Conservation (phyloP, 2,888 invertebrate genomes). For the Ennomos erosarius region DNA sequence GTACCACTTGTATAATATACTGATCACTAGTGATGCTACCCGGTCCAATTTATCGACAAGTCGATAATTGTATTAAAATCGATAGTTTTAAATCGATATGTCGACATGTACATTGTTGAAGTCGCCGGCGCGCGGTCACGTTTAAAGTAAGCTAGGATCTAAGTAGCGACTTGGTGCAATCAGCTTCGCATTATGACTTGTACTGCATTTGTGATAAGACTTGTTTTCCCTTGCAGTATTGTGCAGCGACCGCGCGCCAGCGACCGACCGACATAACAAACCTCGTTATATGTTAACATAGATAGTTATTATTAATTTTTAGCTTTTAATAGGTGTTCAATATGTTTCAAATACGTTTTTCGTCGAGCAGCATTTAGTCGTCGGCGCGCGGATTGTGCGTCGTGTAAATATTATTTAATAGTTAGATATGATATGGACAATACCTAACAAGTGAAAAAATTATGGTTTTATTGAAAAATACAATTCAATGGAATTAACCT, state of each 20-base stretch:
- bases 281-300: constrained; percentile 76
- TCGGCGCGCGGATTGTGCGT: constrained; percentile 48
- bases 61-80: constrained; percentile 7
- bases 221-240: constrained; percentile 60
- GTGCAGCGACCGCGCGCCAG: constrained; percentile 26
- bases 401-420: constrained; percentile 80
- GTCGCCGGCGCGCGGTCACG: constrained; percentile 54
- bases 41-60: constrained; percentile 30
- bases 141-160: constrained; percentile 52
- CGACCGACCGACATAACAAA: constrained; percentile 54
- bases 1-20: constrained; percentile 32
- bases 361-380: constrained; percentile 71
- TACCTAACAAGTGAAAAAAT: constrained; percentile 83
- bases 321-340: constrained; percentile 84
- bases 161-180: constrained; percentile 51
- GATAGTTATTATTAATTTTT: constrained; percentile 80
- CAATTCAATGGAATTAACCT: constrained; percentile 78
- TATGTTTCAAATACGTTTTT: constrained; percentile 65
- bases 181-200: constrained; percentile 55
- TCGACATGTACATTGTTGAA: constrained; percentile 32
- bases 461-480: constrained; percentile 81
- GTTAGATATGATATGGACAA: constrained; percentile 83
- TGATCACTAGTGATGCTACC: constrained; percentile 25
- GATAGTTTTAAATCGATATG: constrained; percentile 16
- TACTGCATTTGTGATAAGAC: constrained; percentile 73